Percentiles rank a stretch among this genome's conserved stretches.
Evolutionary conservation across 2,888 invertebrate genomes (phyloP).

Genomic region (Dynastes hyllus): DNA sequence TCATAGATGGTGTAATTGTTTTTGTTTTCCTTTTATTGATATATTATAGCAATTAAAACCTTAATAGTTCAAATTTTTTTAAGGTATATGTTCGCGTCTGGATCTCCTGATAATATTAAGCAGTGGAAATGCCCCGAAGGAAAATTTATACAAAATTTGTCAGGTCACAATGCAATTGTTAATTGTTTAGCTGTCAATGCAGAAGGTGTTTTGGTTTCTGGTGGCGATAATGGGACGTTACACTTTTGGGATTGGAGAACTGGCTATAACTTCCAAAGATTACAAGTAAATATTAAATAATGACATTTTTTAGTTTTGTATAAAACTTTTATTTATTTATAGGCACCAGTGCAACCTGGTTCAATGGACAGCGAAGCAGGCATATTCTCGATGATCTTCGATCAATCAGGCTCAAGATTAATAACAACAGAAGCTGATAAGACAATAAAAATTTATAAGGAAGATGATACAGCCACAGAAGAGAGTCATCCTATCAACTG

Average conservation of each 20-base stretch:
- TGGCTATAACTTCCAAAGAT: constrained; percentile 97
- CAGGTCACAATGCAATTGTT: constrained; percentile 97
- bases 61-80: neutral
- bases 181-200: constrained; percentile 97
- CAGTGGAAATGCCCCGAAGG: constrained; percentile 99
- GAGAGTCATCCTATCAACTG: constrained; percentile 98
- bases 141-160: constrained; percentile 96
- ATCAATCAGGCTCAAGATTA: constrained; percentile 94
- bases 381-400: constrained; percentile 96
- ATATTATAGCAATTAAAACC: neutral
- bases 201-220: constrained; percentile 97
- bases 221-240: constrained; percentile 98
- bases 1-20: neutral
- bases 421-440: constrained; percentile 99
- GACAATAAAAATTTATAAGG: constrained; percentile 98
- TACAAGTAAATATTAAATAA: constrained; percentile 75
- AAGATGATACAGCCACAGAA: constrained; percentile 96
- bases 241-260: constrained; percentile 99
- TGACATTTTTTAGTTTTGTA: neutral
- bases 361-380: constrained; percentile 99
- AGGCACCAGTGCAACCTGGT: constrained; percentile 97
- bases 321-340: constrained; percentile 62
- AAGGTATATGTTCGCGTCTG: constrained; percentile 96
- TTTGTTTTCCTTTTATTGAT: neutral
- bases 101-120: constrained; percentile 98